Conservation (phyloP, 2,888 invertebrate species). For the Drosophila flavopinicola region DNA sequence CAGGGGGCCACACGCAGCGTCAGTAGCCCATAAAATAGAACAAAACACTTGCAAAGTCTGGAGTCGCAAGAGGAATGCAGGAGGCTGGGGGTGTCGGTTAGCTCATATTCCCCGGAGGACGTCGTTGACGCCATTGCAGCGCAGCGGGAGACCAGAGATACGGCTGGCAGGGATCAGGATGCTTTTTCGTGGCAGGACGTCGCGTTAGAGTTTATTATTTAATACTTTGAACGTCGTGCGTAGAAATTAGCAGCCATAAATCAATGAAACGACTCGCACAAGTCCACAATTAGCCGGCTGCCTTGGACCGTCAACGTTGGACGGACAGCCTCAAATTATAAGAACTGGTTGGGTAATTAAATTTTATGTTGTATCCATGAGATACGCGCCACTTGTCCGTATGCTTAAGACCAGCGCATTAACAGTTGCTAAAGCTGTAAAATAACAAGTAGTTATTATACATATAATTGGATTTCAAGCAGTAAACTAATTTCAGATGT, state of each 20-base stretch:
- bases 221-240: conserved; percentile 74
- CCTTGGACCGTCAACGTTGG: conserved; percentile 17
- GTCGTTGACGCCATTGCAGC: conserved; percentile 53
- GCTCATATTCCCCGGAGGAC: conserved; percentile 67
- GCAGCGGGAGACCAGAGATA: conserved; percentile 38
- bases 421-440: conserved; percentile 22
- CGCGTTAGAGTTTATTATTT: conserved; percentile 74
- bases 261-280: conserved; percentile 75
- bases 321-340: conserved; percentile 50
- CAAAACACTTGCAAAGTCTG: conserved; percentile 72
- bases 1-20: conserved; percentile 43
- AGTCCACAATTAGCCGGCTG: conserved; percentile 71
- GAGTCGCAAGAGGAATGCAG: neutral
- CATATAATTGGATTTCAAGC: conserved; percentile 3
- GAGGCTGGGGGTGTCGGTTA: conserved; percentile 1
- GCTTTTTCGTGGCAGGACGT: conserved; percentile 51
- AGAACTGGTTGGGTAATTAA: conserved; percentile 62
- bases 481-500: neutral
- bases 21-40: conserved; percentile 70
- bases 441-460: conserved; percentile 18
- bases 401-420: conserved; percentile 5
- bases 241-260: conserved; percentile 76
- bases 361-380: conserved; percentile 47
- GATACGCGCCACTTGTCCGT: conserved; percentile 15
- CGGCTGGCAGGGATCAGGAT: conserved; percentile 34